These are phyloP conservation scores for Urophycis tenuis DNA, from an alignment of 2,797 vertebrate species.

Conservation along the genomic window DNA sequence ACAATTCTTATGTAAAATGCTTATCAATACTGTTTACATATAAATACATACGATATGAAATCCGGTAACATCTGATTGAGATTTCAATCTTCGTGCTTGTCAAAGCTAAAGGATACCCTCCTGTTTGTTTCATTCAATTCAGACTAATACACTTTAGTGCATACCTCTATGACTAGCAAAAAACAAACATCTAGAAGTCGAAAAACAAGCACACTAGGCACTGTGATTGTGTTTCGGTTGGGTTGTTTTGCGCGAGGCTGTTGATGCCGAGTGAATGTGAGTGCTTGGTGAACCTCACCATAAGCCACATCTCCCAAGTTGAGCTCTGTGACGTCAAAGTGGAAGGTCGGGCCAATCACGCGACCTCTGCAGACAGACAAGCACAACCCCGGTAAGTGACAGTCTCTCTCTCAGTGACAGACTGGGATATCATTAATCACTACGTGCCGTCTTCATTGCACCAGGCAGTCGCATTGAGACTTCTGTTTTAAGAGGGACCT, in stretches of 20 bases:
- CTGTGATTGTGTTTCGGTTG: too few relatives aligned
- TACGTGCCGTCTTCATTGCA: not conserved
- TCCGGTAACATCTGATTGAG: too few relatives aligned
- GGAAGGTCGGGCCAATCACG: constrained; percentile 78
- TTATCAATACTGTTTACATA: too few relatives aligned
- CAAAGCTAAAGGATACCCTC: too few relatives aligned
- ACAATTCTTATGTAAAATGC: too few relatives aligned
- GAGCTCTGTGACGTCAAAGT: constrained; percentile 74
- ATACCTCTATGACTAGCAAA: too few relatives aligned
- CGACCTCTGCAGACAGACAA: constrained; percentile 69
- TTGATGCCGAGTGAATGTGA: not conserved
- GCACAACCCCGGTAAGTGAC: not conserved
- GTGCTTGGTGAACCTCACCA: constrained; percentile 65
- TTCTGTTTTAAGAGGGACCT: not conserved
- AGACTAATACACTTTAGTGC: too few relatives aligned
- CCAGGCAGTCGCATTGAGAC: not conserved
- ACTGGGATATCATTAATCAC: not conserved
- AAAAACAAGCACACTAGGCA: too few relatives aligned
- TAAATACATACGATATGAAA: too few relatives aligned
- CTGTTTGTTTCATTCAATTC: too few relatives aligned
- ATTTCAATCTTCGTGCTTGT: too few relatives aligned
- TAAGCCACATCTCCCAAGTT: constrained; percentile 80
- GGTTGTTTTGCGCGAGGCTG: not conserved
- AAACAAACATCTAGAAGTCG: too few relatives aligned
- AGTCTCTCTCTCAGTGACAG: not conserved